A percentile compares a stretch with the other conserved stretches of the same genome.
Evolutionary conservation across 2,113 vertebrate genomes (phyloP).

Genomic region (Alexandromys fortis): DNA sequence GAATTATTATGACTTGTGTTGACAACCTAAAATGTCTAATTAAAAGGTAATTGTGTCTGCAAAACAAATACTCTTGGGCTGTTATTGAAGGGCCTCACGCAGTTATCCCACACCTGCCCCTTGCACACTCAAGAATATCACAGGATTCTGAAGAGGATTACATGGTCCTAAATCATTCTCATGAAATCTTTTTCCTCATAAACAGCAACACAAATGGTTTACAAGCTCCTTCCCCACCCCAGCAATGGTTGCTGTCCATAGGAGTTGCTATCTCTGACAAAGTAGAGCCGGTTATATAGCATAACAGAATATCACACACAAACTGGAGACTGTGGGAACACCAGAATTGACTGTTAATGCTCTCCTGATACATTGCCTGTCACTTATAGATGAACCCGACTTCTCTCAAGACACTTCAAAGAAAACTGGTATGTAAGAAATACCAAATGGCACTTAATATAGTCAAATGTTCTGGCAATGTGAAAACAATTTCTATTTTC

Average conservation of each 20-base stretch:
- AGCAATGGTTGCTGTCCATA: neutral
- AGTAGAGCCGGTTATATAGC: neutral
- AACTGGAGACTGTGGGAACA: neutral
- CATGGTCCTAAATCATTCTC: neutral
- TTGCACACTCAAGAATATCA: neutral
- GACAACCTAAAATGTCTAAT: conserved; percentile 54
- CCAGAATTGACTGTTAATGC: neutral
- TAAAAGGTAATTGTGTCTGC: conserved; percentile 22
- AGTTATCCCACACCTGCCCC: neutral
- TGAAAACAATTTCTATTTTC: conserved; percentile 2
- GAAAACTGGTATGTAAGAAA: neutral
- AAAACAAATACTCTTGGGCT: neutral
- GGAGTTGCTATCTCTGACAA: neutral
- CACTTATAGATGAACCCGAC: neutral
- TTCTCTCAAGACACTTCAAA: neutral
- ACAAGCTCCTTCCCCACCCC: conserved; percentile 1
- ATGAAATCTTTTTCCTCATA: neutral
- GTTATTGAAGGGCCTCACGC: neutral
- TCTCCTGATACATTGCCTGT: neutral
- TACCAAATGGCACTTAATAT: neutral
- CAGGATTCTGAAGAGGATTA: neutral
- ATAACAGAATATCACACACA: neutral
- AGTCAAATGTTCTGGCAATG: neutral
- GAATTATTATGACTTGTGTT: conserved; percentile 47
- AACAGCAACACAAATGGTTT: neutral